Evolutionary conservation across 2,113 vertebrate species (phyloP).

Genomic region (Campylomormyrus tamandua): DNA sequence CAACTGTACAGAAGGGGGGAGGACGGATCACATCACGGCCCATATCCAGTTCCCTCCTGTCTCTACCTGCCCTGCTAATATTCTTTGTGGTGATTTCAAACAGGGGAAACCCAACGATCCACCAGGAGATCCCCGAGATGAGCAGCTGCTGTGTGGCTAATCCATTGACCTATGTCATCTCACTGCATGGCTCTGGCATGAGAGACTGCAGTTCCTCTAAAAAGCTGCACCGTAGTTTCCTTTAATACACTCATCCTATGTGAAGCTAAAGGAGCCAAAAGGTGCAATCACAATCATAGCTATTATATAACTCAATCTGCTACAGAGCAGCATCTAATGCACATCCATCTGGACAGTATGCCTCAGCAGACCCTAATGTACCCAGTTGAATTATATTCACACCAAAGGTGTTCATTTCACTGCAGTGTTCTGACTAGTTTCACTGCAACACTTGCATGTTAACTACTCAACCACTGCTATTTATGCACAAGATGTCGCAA

Average conservation of each 20-base stretch:
- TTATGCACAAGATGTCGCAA: background rate
- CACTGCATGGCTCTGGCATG: background rate
- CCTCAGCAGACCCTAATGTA: background rate
- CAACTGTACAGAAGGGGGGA: constrained; percentile 24
- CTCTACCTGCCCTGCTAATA: background rate
- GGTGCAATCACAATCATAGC: background rate
- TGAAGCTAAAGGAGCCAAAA: background rate
- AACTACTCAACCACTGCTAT: background rate
- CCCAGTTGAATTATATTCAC: background rate
- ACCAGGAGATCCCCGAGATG: background rate
- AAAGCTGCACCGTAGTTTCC: background rate
- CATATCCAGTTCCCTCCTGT: background rate
- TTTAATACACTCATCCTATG: background rate
- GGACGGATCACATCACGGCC: background rate
- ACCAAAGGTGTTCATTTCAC: background rate
- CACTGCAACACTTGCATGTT: background rate
- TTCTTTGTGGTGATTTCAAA: background rate
- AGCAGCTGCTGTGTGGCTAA: background rate
- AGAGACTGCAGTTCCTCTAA: background rate
- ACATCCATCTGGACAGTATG: background rate
- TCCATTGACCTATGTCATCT: background rate
- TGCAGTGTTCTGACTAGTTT: background rate
- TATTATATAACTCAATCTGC: background rate
- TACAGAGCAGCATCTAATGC: background rate
- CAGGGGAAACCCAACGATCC: background rate